These are phyloP conservation scores for Clytia hemisphaerica DNA, from an alignment of 30 jellyfish, hydroid and myxozoan genomes.

Conservation along the genomic window DNA sequence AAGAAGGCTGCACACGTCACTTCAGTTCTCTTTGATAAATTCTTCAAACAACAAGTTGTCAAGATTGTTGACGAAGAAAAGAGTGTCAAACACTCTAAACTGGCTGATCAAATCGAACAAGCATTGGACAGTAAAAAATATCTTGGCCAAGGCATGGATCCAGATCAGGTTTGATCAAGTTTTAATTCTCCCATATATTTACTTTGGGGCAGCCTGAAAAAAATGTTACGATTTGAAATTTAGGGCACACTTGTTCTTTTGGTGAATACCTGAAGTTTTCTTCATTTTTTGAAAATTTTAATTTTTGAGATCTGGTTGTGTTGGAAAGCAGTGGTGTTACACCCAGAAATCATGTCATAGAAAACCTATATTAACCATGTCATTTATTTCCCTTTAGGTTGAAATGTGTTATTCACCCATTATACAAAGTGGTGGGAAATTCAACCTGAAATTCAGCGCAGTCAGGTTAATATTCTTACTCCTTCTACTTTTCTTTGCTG, in stretches of 20 bases:
- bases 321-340: too few species aligned
- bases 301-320: too few species aligned
- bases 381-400: too few species aligned
- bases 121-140: slow-evolving; percentile 87
- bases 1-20: slow-evolving; percentile 94
- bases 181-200: too few species aligned
- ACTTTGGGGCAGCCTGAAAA: too few species aligned
- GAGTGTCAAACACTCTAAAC: slow-evolving; percentile 90
- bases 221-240: too few species aligned
- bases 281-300: too few species aligned
- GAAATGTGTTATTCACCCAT: slow-evolving; percentile 95
- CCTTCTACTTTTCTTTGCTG: not conserved
- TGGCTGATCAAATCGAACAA: slow-evolving; percentile 86
- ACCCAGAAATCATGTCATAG: too few species aligned
- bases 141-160: slow-evolving; percentile 95
- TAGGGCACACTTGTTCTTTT: too few species aligned
- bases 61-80: slow-evolving; percentile 41
- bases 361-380: too few species aligned
- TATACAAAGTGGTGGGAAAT: slow-evolving; percentile 97
- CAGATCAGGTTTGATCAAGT: slow-evolving; percentile 76
- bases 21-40: slow-evolving; percentile 77
- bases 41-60: slow-evolving; percentile 91
- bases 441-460: slow-evolving; percentile 88
- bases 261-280: too few species aligned
- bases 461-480: slow-evolving; percentile 53